These are phyloP conservation scores for Alaudala cheleensis DNA, from an alignment of 2,113 vertebrate genomes.

Conservation along the genomic window DNA sequence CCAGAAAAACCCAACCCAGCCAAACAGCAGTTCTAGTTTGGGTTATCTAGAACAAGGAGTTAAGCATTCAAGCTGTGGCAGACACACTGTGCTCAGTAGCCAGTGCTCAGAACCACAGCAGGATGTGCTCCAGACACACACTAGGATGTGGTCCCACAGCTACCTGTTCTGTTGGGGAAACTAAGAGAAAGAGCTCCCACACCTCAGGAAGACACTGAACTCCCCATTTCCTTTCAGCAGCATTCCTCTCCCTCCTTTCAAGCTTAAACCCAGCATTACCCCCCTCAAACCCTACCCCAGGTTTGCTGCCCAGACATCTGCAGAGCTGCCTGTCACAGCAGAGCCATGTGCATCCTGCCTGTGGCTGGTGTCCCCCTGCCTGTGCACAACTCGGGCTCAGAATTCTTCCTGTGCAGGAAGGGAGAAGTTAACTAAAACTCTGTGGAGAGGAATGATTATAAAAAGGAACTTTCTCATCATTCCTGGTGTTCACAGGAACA, in stretches of 20 bases:
- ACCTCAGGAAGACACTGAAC: not conserved
- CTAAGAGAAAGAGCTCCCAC: not conserved
- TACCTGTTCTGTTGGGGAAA: not conserved
- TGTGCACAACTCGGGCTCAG: rapidly evolving
- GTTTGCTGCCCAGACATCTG: not conserved
- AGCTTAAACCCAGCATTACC: not conserved
- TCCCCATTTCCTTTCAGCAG: not conserved
- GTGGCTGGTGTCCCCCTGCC: not conserved
- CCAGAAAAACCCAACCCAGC: not conserved
- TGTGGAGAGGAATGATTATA: not conserved
- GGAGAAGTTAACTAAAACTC: not conserved
- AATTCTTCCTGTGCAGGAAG: not conserved
- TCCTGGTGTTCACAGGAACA: not conserved
- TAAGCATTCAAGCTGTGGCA: rapidly evolving
- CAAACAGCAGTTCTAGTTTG: not conserved
- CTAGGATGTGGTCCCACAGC: not conserved
- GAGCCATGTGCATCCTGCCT: too few species aligned
- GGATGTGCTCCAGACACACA: not conserved
- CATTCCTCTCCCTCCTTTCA: not conserved
- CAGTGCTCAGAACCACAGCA: not conserved
- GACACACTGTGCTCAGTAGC: not conserved
- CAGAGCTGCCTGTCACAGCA: not conserved
- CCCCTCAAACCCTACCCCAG: rapidly evolving
- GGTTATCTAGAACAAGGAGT: not conserved
- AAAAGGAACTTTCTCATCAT: not conserved